Percentiles rank a stretch among this genome's conserved stretches.
These are phyloP conservation scores for Palythoa caribaeorum DNA, from an alignment of 92 coral and sea anemone genomes.

Conservation along the genomic window DNA sequence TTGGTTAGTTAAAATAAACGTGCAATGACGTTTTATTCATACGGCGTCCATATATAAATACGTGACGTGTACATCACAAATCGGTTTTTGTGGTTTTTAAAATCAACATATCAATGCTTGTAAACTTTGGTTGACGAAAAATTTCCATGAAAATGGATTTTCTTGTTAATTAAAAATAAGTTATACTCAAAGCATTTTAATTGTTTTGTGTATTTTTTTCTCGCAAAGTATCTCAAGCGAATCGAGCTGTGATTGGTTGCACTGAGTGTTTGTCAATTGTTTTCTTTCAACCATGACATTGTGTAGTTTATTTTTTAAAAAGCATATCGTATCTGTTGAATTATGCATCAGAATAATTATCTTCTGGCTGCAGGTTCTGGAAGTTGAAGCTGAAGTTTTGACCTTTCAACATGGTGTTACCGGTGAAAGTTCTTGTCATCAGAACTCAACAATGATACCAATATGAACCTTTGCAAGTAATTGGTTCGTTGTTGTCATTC, in stretches of 20 bases:
- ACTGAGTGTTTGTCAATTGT: background rate
- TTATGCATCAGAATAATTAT: conserved; percentile 21
- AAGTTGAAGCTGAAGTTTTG: background rate
- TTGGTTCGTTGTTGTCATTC: background rate
- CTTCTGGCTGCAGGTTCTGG: background rate
- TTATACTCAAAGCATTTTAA: background rate
- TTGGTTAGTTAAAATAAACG: too few species aligned
- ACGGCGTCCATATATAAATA: too few species aligned
- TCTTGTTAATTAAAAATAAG: background rate
- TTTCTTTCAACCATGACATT: conserved; percentile 24
- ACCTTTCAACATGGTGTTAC: background rate
- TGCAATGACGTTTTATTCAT: too few species aligned
- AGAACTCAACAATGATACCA: conserved; percentile 5
- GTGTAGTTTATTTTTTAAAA: background rate
- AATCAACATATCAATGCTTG: background rate
- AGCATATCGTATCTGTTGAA: background rate
- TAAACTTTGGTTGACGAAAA: background rate
- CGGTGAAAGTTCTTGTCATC: conserved; percentile 7
- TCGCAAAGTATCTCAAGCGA: background rate
- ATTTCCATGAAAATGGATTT: background rate
- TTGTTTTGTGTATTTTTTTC: background rate
- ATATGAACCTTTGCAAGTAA: background rate
- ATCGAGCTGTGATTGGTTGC: conserved; percentile 28
- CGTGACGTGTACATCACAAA: background rate
- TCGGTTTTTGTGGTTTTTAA: background rate